Evolutionary conservation across 2,888 invertebrate species (phyloP).

Genomic region (Anodontia alba): DNA sequence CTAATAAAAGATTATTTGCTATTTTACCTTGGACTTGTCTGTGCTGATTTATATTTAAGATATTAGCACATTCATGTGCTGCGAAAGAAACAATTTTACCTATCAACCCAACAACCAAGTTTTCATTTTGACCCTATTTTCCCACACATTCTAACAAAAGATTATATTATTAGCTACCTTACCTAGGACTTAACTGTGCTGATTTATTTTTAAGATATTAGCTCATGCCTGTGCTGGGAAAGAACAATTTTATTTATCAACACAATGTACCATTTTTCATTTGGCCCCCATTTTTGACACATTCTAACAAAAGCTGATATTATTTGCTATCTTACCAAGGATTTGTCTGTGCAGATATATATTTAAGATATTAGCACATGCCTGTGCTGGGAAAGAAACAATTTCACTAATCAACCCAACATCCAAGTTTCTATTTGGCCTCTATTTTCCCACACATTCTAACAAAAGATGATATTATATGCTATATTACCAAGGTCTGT

Average conservation of each 20-base stretch:
- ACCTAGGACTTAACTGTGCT: constrained; percentile 18
- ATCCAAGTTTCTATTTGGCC: too few relatives aligned
- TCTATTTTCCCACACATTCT: too few relatives aligned
- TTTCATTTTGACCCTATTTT: too few relatives aligned
- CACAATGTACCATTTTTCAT: not conserved
- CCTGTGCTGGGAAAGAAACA: constrained; percentile 20
- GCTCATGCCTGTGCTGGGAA: constrained; percentile 6
- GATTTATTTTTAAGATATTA: constrained; percentile 8
- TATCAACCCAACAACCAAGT: too few relatives aligned
- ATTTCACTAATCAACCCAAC: too few relatives aligned
- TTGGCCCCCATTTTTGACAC: too few relatives aligned
- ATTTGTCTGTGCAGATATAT: constrained; percentile 19
- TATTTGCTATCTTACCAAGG: not conserved
- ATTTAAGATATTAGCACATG: constrained; percentile 23
- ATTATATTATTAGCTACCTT: too few relatives aligned
- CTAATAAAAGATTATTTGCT: too few relatives aligned
- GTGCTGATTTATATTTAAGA: constrained; percentile 19
- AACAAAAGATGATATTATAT: too few relatives aligned
- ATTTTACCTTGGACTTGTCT: constrained; percentile 24
- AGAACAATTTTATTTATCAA: not conserved
- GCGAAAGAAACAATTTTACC: not conserved
- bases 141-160: too few relatives aligned
- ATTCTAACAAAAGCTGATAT: too few relatives aligned
- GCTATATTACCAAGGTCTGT: not conserved
- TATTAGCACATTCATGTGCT: constrained; percentile 37